Evolutionary conservation across 2,888 invertebrate species (phyloP).

Genomic region (Polyploca ridens): DNA sequence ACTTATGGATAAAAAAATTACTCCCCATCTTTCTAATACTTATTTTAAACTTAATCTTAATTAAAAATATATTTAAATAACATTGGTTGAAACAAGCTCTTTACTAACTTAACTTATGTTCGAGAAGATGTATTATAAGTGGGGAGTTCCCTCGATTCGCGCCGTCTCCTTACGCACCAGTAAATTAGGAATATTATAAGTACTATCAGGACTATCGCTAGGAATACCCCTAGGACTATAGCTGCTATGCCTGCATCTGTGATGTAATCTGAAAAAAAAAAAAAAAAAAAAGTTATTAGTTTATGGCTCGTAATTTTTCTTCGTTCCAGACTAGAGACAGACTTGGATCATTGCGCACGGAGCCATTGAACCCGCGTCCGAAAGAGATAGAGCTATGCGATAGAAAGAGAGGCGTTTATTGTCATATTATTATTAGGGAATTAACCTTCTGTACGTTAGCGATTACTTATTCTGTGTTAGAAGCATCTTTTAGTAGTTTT

Average conservation of each 20-base stretch:
- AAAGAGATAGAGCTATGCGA: too few species aligned
- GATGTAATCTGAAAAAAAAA: conserved; percentile 66
- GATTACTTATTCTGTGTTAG: too few species aligned
- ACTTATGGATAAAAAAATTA: background rate
- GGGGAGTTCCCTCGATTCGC: conserved; percentile 85
- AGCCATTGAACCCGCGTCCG: too few species aligned
- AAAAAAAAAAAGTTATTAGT: too few species aligned
- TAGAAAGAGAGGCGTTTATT: too few species aligned
- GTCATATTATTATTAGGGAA: too few species aligned
- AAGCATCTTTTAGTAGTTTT: too few species aligned
- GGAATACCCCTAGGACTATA: conserved; percentile 87
- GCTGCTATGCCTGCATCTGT: conserved; percentile 86
- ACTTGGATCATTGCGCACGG: too few species aligned
- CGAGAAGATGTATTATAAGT: conserved; percentile 59
- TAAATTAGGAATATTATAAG: conserved; percentile 83
- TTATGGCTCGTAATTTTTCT: too few species aligned
- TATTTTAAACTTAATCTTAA: background rate
- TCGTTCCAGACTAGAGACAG: too few species aligned
- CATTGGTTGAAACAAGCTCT: background rate
- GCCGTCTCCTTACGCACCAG: conserved; percentile 85
- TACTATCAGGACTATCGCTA: conserved; percentile 86
- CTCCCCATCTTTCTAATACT: background rate
- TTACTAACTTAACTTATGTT: conserved; percentile 46
- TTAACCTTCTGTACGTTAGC: too few species aligned
- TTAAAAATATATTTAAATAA: background rate